phyloP scores from a whole-genome alignment of 1,140 invertebrate genomes.

The Diachasmimorpha longicaudata region DNA sequence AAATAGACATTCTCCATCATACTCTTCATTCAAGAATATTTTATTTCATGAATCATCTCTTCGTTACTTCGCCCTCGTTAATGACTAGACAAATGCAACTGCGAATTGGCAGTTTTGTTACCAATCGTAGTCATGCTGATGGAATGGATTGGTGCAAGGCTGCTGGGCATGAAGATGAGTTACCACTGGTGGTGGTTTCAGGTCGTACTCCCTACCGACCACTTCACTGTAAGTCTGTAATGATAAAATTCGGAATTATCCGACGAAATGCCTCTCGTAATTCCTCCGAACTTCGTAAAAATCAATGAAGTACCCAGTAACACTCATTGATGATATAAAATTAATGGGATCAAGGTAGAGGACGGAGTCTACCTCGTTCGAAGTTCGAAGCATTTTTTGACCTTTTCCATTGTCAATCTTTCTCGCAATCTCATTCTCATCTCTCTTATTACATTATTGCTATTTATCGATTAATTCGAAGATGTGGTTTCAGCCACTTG shows the following conservation, averaged over 20 bases:
- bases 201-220: conserved; percentile 43
- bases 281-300: not conserved
- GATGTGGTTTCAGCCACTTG: not conserved
- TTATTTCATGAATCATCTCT: too few relatives aligned
- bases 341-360: conserved; percentile 18
- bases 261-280: not conserved
- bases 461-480: not conserved
- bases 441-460: too few relatives aligned
- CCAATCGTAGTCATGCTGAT: conserved; percentile 57
- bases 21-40: too few relatives aligned
- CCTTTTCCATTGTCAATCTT: not conserved
- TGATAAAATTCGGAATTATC: conserved; percentile 4
- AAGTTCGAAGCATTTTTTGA: conserved; percentile 25
- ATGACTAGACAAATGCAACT: not conserved
- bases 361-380: conserved; percentile 31
- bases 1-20: too few relatives aligned
- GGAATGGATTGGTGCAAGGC: conserved; percentile 58
- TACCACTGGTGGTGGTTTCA: conserved; percentile 48
- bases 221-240: conserved; percentile 53
- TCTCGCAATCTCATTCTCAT: too few relatives aligned
- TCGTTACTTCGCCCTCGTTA: not conserved
- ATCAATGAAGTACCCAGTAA: not conserved
- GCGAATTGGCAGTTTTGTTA: conserved; percentile 34
- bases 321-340: too few relatives aligned
- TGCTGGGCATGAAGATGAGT: conserved; percentile 54